Percentiles rank a stretch among this genome's conserved stretches.
Conservation (phyloP, 2,888 invertebrate genomes). For the Eristalinus aeneus region DNA sequence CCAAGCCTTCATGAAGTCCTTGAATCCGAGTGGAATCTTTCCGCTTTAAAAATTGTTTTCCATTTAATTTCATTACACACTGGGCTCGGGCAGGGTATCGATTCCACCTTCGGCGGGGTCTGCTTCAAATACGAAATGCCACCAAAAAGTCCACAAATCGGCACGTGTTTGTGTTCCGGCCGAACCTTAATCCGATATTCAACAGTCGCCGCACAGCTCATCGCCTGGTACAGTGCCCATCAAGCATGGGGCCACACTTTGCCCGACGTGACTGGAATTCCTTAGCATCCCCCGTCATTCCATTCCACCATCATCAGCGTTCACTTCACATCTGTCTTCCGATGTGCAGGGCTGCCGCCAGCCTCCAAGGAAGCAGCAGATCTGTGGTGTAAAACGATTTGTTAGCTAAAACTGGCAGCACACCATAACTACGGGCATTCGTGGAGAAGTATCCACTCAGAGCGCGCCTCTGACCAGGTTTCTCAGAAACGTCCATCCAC, state of each 20-base stretch:
- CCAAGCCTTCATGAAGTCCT: not conserved
- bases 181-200: conserved; percentile 34
- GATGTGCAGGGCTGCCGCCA: conserved; percentile 15
- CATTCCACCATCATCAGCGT: conserved; percentile 1
- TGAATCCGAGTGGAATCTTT: not conserved
- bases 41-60: not conserved
- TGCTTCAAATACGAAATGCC: not conserved
- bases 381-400: conserved; percentile 38
- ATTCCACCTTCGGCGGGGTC: not conserved
- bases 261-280: conserved; percentile 53
- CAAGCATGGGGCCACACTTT: not conserved
- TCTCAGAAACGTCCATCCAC: conserved; percentile 36
- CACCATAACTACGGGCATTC: conserved; percentile 13
- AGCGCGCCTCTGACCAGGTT: conserved; percentile 1
- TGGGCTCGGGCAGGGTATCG: not conserved
- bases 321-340: conserved; percentile 9
- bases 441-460: conserved; percentile 4
- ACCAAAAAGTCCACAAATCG: conserved; percentile 17
- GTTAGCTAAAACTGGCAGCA: conserved; percentile 43
- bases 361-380: not conserved
- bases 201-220: conserved; percentile 21
- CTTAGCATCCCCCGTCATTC: not conserved
- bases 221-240: not conserved
- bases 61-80: conserved; percentile 4
- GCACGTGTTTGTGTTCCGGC: conserved; percentile 19